Evolutionary conservation across 2,888 invertebrate species (phyloP).

Genomic region (Muschampia plurimacula): DNA sequence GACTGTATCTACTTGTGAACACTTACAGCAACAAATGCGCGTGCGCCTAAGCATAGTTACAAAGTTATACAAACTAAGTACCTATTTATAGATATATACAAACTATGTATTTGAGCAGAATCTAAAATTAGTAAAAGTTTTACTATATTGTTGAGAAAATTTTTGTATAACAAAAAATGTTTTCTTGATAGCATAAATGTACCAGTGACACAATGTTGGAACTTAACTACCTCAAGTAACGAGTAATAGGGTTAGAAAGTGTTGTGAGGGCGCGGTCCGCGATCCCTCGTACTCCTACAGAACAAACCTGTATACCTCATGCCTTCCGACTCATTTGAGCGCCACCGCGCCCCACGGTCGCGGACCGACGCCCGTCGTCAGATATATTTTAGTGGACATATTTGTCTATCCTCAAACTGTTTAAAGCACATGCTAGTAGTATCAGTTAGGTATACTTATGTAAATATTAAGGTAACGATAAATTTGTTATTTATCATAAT

Average conservation of each 20-base stretch:
- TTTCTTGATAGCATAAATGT: slow-evolving; percentile 73
- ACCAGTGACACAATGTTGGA: slow-evolving; percentile 71
- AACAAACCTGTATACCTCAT: slow-evolving; percentile 51
- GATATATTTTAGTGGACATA: slow-evolving; percentile 70
- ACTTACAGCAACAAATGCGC: slow-evolving; percentile 6
- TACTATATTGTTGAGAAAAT: slow-evolving; percentile 74
- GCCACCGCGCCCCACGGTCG: slow-evolving; percentile 12
- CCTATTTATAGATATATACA: slow-evolving; percentile 51
- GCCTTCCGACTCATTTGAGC: slow-evolving; percentile 1
- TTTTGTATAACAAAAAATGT: slow-evolving; percentile 71
- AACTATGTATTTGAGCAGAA: slow-evolving; percentile 58
- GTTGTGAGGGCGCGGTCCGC: slow-evolving; percentile 59
- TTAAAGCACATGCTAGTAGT: slow-evolving; percentile 74
- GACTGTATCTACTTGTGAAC: neutral
- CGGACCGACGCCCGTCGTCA: slow-evolving; percentile 52
- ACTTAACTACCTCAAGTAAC: slow-evolving; percentile 83
- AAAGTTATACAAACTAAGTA: slow-evolving; percentile 34
- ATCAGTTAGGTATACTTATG: slow-evolving; percentile 72
- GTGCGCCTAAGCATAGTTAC: slow-evolving; percentile 22
- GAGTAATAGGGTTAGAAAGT: slow-evolving; percentile 70
- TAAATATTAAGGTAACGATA: slow-evolving; percentile 75
- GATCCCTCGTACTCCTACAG: slow-evolving; percentile 45
- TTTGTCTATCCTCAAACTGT: slow-evolving; percentile 72
- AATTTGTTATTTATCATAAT: slow-evolving; percentile 81
- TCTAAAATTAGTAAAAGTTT: slow-evolving; percentile 54